Conservation (phyloP, 37 sponge, comb jelly and placozoan species). For the Ianthella basta region DNA sequence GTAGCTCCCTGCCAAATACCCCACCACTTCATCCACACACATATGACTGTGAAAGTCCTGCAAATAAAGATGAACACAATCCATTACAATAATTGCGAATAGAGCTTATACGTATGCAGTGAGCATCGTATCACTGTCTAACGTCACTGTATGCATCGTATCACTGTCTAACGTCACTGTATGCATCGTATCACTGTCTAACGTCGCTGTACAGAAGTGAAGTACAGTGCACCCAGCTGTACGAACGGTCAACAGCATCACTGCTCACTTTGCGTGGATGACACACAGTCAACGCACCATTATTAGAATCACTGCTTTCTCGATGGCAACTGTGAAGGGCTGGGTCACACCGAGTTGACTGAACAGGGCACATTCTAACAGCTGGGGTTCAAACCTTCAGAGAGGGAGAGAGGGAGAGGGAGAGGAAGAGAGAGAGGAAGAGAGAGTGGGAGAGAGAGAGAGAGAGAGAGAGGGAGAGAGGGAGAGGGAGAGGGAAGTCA, state of each 20-base stretch:
- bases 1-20: slow-evolving; percentile 83
- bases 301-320: slow-evolving; percentile 70
- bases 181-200: slow-evolving; percentile 3
- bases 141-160: too few relatives aligned
- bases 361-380: slow-evolving; percentile 75
- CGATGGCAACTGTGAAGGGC: slow-evolving; percentile 71
- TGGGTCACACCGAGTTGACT: slow-evolving; percentile 66
- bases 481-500: not conserved
- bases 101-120: not conserved
- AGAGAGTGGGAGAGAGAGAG: not conserved
- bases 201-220: not conserved
- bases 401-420: not conserved
- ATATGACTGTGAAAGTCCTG: slow-evolving; percentile 84
- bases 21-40: slow-evolving; percentile 65
- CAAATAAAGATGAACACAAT: not conserved
- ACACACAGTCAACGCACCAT: slow-evolving; percentile 52
- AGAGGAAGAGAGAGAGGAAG: not conserved
- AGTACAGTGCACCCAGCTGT: not conserved
- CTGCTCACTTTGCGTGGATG: not conserved
- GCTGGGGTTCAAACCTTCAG: slow-evolving; percentile 26
- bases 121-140: not conserved
- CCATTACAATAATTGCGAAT: not conserved
- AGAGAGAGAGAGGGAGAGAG: not conserved
- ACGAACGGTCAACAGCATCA: not conserved
- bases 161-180: slow-evolving; percentile 5